Evolutionary conservation across 2,113 vertebrate species (phyloP).

Genomic region (Agapornis roseicollis): DNA sequence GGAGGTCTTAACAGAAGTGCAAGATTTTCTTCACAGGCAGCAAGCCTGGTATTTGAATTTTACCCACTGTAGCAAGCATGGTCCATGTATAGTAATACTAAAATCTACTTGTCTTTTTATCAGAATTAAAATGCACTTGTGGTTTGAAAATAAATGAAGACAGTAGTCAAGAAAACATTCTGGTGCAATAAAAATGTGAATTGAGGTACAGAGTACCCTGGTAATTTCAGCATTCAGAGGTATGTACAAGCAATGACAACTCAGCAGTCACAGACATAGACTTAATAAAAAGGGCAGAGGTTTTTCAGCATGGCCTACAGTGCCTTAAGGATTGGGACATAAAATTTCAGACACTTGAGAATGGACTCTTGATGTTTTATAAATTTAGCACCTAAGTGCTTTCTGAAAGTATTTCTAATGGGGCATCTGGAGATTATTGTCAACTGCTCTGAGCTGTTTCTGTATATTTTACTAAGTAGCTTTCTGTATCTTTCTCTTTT

Average conservation of each 20-base stretch:
- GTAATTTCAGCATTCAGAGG: neutral
- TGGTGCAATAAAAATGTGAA: neutral
- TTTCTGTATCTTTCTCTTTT: neutral
- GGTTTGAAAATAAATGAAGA: neutral
- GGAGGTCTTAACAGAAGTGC: conserved; percentile 34
- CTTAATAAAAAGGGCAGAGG: neutral
- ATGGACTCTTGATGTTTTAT: neutral
- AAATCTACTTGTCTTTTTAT: neutral
- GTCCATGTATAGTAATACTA: neutral
- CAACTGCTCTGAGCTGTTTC: neutral
- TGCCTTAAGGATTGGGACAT: neutral
- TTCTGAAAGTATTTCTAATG: neutral
- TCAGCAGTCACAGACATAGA: neutral
- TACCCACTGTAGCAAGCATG: neutral
- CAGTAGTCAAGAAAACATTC: neutral
- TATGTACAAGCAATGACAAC: neutral
- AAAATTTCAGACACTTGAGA: neutral
- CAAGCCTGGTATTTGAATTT: neutral
- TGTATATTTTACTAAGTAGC: neutral
- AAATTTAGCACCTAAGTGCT: neutral
- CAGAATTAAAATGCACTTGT: neutral
- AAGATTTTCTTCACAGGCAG: neutral
- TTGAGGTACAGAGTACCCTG: neutral
- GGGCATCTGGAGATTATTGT: neutral
- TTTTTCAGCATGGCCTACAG: neutral